Evolutionary conservation across 2,888 invertebrate genomes (phyloP).

Genomic region (Brachycybe producta): DNA sequence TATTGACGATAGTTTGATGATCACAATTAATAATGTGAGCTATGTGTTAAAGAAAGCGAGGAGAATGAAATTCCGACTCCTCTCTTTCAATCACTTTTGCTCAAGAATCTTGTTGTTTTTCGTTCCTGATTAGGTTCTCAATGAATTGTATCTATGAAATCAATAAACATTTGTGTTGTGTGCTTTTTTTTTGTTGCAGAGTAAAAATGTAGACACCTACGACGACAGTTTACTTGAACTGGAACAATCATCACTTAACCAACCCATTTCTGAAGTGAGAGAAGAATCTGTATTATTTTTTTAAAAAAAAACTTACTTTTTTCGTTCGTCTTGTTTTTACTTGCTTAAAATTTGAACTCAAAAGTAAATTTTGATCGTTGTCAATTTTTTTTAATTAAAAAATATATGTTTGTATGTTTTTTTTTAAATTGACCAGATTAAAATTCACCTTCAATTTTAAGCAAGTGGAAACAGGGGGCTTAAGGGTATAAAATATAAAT

Average conservation of each 20-base stretch:
- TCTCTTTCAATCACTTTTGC: slow-evolving; percentile 2
- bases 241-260: slow-evolving; percentile 23
- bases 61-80: too few species aligned
- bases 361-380: background rate
- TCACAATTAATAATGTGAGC: background rate
- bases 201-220: slow-evolving; percentile 23
- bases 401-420: slow-evolving; percentile 11
- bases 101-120: background rate
- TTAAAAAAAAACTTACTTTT: background rate
- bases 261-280: slow-evolving; percentile 23
- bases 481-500: too few species aligned
- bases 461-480: too few species aligned
- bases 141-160: background rate
- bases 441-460: too few species aligned
- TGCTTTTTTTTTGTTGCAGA: slow-evolving; percentile 19
- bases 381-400: background rate
- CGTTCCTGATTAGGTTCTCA: background rate
- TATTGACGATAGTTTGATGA: too few species aligned
- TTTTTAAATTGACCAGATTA: too few species aligned
- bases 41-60: too few species aligned
- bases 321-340: background rate
- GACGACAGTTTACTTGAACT: slow-evolving; percentile 24
- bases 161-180: background rate
- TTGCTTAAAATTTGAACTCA: background rate
- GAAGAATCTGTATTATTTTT: background rate